Conservation (phyloP, 2,113 vertebrate species). For the western clawed frog (Xenopus tropicalis) region DNA sequence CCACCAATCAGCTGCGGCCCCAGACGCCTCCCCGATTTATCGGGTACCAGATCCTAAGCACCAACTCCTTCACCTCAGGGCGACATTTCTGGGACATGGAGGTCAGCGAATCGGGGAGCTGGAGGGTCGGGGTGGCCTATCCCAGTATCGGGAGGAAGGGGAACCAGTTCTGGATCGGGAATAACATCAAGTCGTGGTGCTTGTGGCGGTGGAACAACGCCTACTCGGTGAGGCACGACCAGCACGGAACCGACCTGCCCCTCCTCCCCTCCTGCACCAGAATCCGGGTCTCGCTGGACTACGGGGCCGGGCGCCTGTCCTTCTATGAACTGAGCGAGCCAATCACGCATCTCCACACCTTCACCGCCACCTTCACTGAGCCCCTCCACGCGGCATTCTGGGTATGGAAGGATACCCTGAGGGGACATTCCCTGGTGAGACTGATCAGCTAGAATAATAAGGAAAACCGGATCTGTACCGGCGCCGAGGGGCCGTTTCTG, state of each 20-base stretch:
- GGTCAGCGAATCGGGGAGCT: background rate
- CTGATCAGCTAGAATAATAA: background rate
- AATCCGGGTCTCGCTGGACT: conserved; percentile 18
- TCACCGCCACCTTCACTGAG: background rate
- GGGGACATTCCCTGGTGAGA: background rate
- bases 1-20: background rate
- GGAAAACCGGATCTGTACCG: too few relatives aligned
- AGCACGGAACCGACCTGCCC: background rate
- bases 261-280: background rate
- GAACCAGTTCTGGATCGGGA: background rate
- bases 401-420: background rate
- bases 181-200: conserved; percentile 18
- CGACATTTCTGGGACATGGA: conserved; percentile 13
- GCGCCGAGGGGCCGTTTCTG: too few relatives aligned
- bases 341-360: conserved; percentile 19
- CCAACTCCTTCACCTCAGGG: background rate
- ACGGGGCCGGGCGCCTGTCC: conserved; percentile 6
- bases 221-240: conserved; percentile 14
- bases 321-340: conserved; percentile 23
- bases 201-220: background rate
- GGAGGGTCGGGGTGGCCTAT: conserved; percentile 18
- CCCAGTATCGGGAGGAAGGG: background rate
- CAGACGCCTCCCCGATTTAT: background rate
- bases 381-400: conserved; percentile 1
- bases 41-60: conserved; percentile 8